A percentile compares a stretch with the other conserved stretches of the same genome.
Conservation (phyloP, 2,888 invertebrate genomes). For the Sminthurides aquaticus region DNA sequence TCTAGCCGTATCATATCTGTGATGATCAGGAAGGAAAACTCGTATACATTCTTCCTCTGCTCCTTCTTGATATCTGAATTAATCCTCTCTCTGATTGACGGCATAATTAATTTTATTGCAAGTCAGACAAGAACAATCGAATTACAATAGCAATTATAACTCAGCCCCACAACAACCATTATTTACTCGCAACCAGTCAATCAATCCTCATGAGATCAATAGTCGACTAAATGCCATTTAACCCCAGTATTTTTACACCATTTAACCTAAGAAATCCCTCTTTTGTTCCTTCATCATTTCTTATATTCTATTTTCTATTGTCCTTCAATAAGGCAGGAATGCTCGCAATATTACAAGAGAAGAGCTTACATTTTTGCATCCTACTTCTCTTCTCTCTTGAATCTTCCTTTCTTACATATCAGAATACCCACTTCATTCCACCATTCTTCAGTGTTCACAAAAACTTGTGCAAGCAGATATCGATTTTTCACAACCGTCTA, state of each 20-base stretch:
- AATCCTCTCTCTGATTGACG: constrained; percentile 16
- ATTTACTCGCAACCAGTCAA: neutral
- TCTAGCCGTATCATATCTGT: too few species aligned
- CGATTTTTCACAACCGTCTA: too few species aligned
- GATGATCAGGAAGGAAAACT: neutral
- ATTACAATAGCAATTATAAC: constrained; percentile 23
- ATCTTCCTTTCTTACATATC: too few species aligned
- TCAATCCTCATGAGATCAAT: constrained; percentile 5
- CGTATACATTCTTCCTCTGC: neutral
- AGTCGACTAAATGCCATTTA: neutral
- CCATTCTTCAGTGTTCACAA: too few species aligned
- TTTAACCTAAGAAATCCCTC: neutral
- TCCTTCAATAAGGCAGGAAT: too few species aligned
- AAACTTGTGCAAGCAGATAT: too few species aligned
- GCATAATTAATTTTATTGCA: constrained; percentile 27
- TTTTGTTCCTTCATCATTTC: neutral
- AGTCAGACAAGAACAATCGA: constrained; percentile 23
- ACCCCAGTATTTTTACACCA: neutral
- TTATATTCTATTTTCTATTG: too few species aligned
- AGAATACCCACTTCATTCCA: too few species aligned
- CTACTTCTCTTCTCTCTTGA: too few species aligned
- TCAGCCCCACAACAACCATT: constrained; percentile 1
- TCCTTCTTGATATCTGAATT: neutral
- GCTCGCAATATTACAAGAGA: too few species aligned
- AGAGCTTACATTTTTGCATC: too few species aligned